These are phyloP conservation scores for Thera obeliscata DNA, from an alignment of 2,888 invertebrate species.

Conservation along the genomic window DNA sequence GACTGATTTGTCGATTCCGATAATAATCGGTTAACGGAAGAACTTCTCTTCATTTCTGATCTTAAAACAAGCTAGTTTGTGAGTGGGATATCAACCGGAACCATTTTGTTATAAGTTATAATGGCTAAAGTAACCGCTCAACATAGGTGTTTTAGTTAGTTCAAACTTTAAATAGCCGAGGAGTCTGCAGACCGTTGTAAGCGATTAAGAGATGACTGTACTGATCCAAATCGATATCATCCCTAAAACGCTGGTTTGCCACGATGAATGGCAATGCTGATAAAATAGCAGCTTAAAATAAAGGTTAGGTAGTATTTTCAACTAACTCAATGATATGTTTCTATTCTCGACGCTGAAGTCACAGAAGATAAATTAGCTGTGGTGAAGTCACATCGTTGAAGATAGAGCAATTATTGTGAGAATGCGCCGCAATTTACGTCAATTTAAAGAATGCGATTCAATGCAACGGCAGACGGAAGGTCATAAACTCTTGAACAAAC, in stretches of 20 bases:
- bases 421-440: conserved; percentile 13
- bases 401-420: conserved; percentile 20
- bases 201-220: too few species aligned
- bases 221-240: too few species aligned
- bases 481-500: conserved; percentile 24
- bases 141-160: too few species aligned
- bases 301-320: too few species aligned
- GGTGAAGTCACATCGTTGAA: neutral
- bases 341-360: neutral
- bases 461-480: conserved; percentile 10
- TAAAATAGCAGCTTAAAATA: too few species aligned
- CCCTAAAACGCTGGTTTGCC: too few species aligned
- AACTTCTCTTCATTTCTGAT: conserved; percentile 40
- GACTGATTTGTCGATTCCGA: conserved; percentile 48
- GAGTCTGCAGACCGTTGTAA: too few species aligned
- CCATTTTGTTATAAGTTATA: neutral
- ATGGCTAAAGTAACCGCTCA: too few species aligned
- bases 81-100: conserved; percentile 14
- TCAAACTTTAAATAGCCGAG: too few species aligned
- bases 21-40: conserved; percentile 41
- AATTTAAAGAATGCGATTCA: conserved; percentile 18
- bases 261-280: too few species aligned
- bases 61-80: conserved; percentile 18
- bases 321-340: too few species aligned
- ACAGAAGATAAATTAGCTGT: neutral